A percentile compares a stretch with the other conserved stretches of the same genome.
Conservation (phyloP, 2,888 invertebrate genomes). For the Ariolimax columbianus region DNA sequence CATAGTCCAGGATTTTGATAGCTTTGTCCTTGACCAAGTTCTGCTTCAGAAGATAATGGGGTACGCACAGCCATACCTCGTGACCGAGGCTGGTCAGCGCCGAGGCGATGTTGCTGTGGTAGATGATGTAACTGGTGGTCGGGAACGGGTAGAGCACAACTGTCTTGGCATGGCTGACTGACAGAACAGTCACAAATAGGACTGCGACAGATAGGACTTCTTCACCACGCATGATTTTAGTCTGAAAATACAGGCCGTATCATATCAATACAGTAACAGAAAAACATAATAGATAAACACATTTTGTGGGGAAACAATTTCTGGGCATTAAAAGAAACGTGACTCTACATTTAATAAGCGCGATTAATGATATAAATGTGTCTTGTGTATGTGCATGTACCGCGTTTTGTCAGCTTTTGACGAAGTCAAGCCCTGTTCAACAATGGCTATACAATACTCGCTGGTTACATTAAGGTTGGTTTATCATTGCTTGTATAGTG, state of each 20-base stretch:
- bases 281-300: too few relatives aligned
- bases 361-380: too few relatives aligned
- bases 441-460: too few relatives aligned
- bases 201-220: not conserved
- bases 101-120: conserved; percentile 42
- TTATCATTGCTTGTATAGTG: too few relatives aligned
- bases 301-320: too few relatives aligned
- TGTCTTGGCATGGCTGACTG: conserved; percentile 12
- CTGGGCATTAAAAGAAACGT: too few relatives aligned
- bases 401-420: too few relatives aligned
- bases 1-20: conserved; percentile 24
- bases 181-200: not conserved
- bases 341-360: too few relatives aligned
- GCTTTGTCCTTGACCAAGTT: not conserved
- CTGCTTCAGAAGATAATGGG: conserved; percentile 1
- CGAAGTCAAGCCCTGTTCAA: too few relatives aligned
- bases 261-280: too few relatives aligned
- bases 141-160: conserved; percentile 25
- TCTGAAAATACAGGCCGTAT: not conserved
- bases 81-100: conserved; percentile 45
- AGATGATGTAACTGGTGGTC: conserved; percentile 40
- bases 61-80: conserved; percentile 25
- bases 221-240: not conserved
- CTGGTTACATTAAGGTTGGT: too few relatives aligned
- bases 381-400: too few relatives aligned